Evolutionary conservation across 2,797 vertebrate genomes (phyloP).

Genomic region (Austrolebias charrua): DNA sequence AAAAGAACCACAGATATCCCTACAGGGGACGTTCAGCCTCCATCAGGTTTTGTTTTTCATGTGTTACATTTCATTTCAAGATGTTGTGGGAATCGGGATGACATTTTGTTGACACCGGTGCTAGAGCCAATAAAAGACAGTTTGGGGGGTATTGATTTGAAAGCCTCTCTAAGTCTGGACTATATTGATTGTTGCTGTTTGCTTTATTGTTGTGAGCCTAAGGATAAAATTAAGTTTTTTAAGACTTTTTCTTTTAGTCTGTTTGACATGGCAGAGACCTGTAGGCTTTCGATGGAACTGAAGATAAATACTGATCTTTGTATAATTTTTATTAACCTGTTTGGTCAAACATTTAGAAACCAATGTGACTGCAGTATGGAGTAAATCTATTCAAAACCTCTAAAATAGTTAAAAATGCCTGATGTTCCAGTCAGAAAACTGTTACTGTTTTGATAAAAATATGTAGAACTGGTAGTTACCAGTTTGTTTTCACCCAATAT

Average conservation of each 20-base stretch:
- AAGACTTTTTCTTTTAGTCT: slow-evolving; percentile 8
- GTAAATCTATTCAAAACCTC: background rate
- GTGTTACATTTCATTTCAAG: slow-evolving; percentile 8
- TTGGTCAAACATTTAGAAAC: slow-evolving; percentile 3
- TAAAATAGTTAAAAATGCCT: too few species aligned
- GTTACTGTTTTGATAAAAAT: slow-evolving; percentile 4
- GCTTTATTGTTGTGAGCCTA: background rate
- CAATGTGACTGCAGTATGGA: slow-evolving; percentile 6
- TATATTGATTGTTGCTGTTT: slow-evolving; percentile 17
- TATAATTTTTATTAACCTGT: background rate
- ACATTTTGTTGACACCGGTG: slow-evolving; percentile 38
- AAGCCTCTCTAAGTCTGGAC: slow-evolving; percentile 5
- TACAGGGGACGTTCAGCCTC: background rate
- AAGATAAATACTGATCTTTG: slow-evolving; percentile 4
- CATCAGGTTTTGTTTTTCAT: background rate
- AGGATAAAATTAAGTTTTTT: background rate
- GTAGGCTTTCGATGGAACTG: slow-evolving; percentile 19
- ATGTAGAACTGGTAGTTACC: background rate
- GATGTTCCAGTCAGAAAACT: too few species aligned
- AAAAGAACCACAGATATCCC: background rate
- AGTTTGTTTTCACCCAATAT: slow-evolving; percentile 29
- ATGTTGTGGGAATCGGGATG: slow-evolving; percentile 15
- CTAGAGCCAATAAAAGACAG: slow-evolving; percentile 32
- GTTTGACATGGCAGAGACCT: background rate
- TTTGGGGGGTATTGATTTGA: slow-evolving; percentile 45